Evolutionary conservation across 2,113 vertebrate species (phyloP), one percentile per base, ranked within the genome.

Genomic region (Pangasianodon hypophthalmus): DNA sequence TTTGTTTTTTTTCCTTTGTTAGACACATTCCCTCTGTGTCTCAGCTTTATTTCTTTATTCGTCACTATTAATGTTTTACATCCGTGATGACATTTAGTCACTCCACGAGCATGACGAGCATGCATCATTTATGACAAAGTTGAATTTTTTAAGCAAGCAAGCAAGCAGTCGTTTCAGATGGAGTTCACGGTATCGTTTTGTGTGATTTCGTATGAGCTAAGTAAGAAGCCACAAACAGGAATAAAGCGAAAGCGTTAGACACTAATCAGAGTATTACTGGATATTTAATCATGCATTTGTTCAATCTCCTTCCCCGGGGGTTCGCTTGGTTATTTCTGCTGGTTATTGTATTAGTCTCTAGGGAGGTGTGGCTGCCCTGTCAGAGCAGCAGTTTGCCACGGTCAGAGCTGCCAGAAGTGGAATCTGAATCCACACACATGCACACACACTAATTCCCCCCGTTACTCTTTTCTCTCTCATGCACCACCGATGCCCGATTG

Each of bases 341-440:
- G 87, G 89, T 92, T 92, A 90, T 92, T 91, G 91, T 89, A 87
- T 90, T 88, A 80, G 50, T 88, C 91, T 86, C 85, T 7, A 6
- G 91, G 84, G 91, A 90, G 89, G 84, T 79, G 91, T 85, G 87
- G 83, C 83, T 80, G 91, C 56, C 58, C 58, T 89, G 81, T 80
- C 83, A 89, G 84, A 82, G 79, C 46, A 90, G 88, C 88, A 86
- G 50, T 81, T 81, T 85, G 46, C n/a, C 37, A 58, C 64, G 58
- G 73, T 92, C 85, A 77, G 77, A 81, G 62, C 87, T 82, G 83
- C 75, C 75, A 81, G 29, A 44, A 81, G 67, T 86, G 75, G 69
- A 86, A 90, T 83, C 77, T 54, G 85, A 88, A 77, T 87, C n/a
- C 73, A 21, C 9, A 44, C 50, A 75, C 69, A 84, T 58, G 46